phyloP scores from a whole-genome alignment of 2,797 vertebrate genomes.

The Urocyon cinereoargenteus region DNA sequence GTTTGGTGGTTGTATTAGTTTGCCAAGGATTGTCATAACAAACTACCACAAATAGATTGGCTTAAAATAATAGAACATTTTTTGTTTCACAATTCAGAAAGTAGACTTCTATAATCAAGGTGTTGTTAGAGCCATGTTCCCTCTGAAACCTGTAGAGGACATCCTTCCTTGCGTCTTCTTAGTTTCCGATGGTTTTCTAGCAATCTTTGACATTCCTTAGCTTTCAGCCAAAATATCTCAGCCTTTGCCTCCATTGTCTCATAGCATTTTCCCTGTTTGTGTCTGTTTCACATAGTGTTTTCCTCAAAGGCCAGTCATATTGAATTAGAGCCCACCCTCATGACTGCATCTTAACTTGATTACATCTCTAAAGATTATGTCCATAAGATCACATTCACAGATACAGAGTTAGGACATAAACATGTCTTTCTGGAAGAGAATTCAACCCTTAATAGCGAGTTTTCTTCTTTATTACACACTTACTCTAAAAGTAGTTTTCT shows the following conservation, averaged over 20 bases:
- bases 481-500: background rate
- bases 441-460: background rate
- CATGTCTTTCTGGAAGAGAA: background rate
- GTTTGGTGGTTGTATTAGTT: background rate
- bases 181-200: background rate
- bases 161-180: background rate
- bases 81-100: background rate
- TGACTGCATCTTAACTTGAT: background rate
- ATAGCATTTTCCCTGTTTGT: background rate
- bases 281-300: background rate
- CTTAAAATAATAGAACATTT: background rate
- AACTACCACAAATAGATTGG: background rate
- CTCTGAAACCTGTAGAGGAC: background rate
- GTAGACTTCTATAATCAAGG: background rate
- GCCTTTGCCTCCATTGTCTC: background rate
- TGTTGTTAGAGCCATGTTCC: too few species aligned
- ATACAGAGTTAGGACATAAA: background rate
- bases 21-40: background rate
- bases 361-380: background rate
- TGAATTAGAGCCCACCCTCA: background rate
- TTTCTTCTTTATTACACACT: background rate
- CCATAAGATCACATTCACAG: background rate
- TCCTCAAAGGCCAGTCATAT: background rate
- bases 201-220: background rate
- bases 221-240: background rate